Conservation (phyloP, 2,797 vertebrate genomes). For the Cossypha caffra region DNA sequence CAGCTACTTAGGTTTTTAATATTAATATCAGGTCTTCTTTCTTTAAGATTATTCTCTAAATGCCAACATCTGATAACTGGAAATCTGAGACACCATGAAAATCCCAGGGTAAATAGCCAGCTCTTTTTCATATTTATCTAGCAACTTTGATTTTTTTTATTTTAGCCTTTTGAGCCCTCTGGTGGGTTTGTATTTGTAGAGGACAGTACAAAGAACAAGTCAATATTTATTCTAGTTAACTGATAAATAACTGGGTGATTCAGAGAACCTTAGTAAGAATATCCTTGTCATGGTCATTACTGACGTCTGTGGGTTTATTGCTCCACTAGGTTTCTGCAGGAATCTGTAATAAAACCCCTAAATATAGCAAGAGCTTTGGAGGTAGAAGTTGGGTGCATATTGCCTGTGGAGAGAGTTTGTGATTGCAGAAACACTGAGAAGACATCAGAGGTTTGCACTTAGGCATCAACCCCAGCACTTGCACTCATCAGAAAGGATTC, state of each 20-base stretch:
- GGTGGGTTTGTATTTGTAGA: slow-evolving; percentile 46
- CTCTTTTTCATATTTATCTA: slow-evolving; percentile 39
- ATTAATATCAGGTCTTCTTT: neutral
- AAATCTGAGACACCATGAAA: slow-evolving; percentile 7
- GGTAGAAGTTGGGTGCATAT: neutral
- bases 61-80: neutral
- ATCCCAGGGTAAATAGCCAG: neutral
- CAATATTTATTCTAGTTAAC: slow-evolving; percentile 71
- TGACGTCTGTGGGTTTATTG: slow-evolving; percentile 51
- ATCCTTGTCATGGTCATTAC: slow-evolving; percentile 49
- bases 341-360: neutral
- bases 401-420: neutral
- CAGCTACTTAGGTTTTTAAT: neutral
- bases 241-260: slow-evolving; percentile 66
- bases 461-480: neutral
- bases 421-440: neutral
- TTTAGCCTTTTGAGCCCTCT: slow-evolving; percentile 11
- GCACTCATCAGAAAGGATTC: neutral
- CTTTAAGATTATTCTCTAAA: slow-evolving; percentile 1
- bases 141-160: neutral
- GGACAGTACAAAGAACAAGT: slow-evolving; percentile 65
- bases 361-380: neutral
- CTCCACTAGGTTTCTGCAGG: neutral
- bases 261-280: slow-evolving; percentile 45
- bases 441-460: neutral